Evolutionary conservation across 2,797 vertebrate species (phyloP).

Genomic region (Pipistrellus pipistrellus): DNA sequence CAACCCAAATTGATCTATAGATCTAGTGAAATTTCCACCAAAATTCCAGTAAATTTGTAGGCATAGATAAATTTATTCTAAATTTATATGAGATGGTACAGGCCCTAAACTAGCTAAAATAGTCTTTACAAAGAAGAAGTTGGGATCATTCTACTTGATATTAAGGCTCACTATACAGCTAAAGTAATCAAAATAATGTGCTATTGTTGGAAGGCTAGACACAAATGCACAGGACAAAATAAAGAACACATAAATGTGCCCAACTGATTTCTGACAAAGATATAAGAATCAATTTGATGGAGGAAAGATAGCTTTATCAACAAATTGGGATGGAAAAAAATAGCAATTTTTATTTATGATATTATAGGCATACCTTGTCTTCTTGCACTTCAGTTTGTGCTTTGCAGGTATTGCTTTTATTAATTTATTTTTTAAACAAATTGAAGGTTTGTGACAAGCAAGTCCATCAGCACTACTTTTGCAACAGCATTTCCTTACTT

Average conservation of each 20-base stretch:
- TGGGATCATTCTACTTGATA: background rate
- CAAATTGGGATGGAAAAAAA: background rate
- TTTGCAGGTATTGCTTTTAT: background rate
- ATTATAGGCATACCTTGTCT: background rate
- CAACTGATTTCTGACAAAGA: background rate
- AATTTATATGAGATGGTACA: background rate
- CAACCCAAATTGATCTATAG: background rate
- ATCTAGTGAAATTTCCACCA: slow-evolving; percentile 6
- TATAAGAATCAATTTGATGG: background rate
- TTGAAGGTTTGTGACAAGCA: background rate
- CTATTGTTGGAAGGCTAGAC: background rate
- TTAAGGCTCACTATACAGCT: background rate
- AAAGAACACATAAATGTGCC: background rate
- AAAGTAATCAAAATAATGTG: background rate
- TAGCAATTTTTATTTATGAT: background rate
- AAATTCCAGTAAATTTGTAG: slow-evolving; percentile 10
- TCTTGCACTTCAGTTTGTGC: background rate
- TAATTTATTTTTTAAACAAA: background rate
- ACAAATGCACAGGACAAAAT: background rate
- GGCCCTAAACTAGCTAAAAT: background rate
- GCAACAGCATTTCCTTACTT: background rate
- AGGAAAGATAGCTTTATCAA: background rate
- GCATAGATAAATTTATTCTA: background rate
- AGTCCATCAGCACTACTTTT: background rate
- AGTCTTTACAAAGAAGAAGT: background rate